phyloP scores from a whole-genome alignment of 2,888 invertebrate species.

The Mayetiola destructor region DNA sequence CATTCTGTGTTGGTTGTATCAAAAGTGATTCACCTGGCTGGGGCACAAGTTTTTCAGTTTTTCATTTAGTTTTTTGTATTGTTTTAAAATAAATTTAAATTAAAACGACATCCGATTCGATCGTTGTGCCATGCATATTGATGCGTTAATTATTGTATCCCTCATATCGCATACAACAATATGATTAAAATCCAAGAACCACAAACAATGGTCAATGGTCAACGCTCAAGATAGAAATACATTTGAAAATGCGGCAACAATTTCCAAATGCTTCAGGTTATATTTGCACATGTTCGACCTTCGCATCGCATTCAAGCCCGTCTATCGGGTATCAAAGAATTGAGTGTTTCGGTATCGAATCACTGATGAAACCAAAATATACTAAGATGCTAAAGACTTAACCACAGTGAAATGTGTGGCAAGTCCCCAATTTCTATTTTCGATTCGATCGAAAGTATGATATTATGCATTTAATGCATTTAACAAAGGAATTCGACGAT shows the following conservation, averaged over 20 bases:
- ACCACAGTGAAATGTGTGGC: neutral
- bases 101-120: too few species aligned
- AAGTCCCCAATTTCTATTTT: neutral
- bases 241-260: neutral
- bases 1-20: neutral
- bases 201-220: too few species aligned
- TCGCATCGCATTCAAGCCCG: too few species aligned
- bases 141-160: neutral
- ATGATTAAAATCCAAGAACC: neutral
- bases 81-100: too few species aligned
- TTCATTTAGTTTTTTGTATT: too few species aligned
- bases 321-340: too few species aligned
- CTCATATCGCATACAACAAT: neutral
- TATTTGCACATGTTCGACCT: conserved; percentile 7
- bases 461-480: conserved; percentile 4
- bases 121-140: neutral
- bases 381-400: neutral
- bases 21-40: neutral
- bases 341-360: neutral
- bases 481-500: neutral
- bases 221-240: too few species aligned
- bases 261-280: conserved; percentile 3
- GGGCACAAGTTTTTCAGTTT: neutral
- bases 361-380: neutral
- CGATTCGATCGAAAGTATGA: conserved; percentile 8